These are phyloP conservation scores for Gymnodraco acuticeps DNA, from an alignment of 2,797 vertebrate species.

Conservation along the genomic window DNA sequence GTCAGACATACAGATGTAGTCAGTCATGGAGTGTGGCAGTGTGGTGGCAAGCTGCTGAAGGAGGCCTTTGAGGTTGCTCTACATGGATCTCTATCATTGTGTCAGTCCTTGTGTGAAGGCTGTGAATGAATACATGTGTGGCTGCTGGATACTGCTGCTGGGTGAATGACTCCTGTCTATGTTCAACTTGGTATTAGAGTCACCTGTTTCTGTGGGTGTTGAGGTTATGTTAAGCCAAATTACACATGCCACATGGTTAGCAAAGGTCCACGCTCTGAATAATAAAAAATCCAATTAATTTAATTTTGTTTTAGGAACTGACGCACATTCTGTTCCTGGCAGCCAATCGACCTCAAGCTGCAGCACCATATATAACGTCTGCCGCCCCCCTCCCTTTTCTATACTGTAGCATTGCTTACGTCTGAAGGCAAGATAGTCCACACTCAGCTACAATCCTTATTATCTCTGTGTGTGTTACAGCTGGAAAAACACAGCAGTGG, in stretches of 20 bases:
- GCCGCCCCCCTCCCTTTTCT: not conserved
- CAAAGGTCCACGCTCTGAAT: slow-evolving; percentile 37
- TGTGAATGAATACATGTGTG: slow-evolving; percentile 39
- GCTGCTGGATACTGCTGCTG: slow-evolving; percentile 36
- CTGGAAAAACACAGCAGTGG: slow-evolving; percentile 60
- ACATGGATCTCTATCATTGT: slow-evolving; percentile 55
- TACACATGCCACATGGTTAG: slow-evolving; percentile 2
- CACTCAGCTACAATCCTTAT: slow-evolving; percentile 48
- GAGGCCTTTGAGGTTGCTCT: slow-evolving; percentile 53
- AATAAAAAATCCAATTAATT: slow-evolving; percentile 12
- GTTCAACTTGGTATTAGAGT: slow-evolving; percentile 6
- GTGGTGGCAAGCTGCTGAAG: slow-evolving; percentile 43
- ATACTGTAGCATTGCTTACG: slow-evolving; percentile 39
- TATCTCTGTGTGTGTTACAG: slow-evolving; percentile 63
- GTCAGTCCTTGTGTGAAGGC: slow-evolving; percentile 39
- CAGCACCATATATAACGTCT: slow-evolving; percentile 32
- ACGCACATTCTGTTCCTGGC: slow-evolving; percentile 2
- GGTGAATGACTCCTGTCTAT: slow-evolving; percentile 23
- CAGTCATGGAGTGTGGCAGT: slow-evolving; percentile 47
- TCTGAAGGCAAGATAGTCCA: slow-evolving; percentile 53
- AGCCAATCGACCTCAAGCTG: slow-evolving; percentile 19
- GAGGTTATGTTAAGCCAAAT: slow-evolving; percentile 27
- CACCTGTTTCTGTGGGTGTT: slow-evolving; percentile 11
- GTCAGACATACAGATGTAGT: slow-evolving; percentile 59
- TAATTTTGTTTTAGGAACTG: slow-evolving; percentile 28